phyloP scores from a whole-genome alignment of 2,797 vertebrate species.

The Momotus momota region DNA sequence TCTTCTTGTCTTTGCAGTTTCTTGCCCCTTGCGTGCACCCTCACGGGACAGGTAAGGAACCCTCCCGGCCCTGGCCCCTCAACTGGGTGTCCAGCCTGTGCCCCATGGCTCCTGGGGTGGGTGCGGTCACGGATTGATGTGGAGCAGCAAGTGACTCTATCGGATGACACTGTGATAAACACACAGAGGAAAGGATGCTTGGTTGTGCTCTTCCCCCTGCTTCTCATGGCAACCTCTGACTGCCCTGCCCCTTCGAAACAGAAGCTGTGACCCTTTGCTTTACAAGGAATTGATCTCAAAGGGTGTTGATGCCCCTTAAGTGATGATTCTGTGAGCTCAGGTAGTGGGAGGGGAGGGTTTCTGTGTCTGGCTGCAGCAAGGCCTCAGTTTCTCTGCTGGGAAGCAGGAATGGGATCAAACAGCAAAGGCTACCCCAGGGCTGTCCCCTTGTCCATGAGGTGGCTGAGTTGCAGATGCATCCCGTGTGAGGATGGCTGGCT shows the following conservation, averaged over 20 bases:
- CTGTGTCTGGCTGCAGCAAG: not conserved
- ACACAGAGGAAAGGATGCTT: not conserved
- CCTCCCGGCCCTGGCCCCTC: not conserved
- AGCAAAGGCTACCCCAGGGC: not conserved
- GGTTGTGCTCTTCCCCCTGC: not conserved
- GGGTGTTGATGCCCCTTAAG: not conserved
- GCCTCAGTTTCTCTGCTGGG: not conserved
- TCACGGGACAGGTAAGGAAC: not conserved
- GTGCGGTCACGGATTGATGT: fast-evolving
- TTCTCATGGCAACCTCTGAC: not conserved
- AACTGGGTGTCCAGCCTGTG: not conserved
- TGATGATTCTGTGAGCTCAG: not conserved
- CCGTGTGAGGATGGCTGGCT: not conserved
- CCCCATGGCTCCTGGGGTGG: not conserved
- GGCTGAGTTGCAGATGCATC: not conserved
- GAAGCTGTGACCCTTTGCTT: not conserved
- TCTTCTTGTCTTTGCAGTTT: conserved; percentile 19
- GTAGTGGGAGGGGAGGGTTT: not conserved
- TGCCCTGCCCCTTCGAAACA: not conserved
- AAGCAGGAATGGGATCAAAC: not conserved
- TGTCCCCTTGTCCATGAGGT: not conserved
- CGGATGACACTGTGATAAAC: not conserved
- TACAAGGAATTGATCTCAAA: not conserved
- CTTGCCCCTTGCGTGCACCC: fast-evolving
- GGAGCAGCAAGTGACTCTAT: fast-evolving